Percentiles rank a stretch among this genome's conserved stretches.
These are phyloP conservation scores for Pipistrellus pipistrellus DNA, from an alignment of 2,797 vertebrate genomes.

Conservation along the genomic window DNA sequence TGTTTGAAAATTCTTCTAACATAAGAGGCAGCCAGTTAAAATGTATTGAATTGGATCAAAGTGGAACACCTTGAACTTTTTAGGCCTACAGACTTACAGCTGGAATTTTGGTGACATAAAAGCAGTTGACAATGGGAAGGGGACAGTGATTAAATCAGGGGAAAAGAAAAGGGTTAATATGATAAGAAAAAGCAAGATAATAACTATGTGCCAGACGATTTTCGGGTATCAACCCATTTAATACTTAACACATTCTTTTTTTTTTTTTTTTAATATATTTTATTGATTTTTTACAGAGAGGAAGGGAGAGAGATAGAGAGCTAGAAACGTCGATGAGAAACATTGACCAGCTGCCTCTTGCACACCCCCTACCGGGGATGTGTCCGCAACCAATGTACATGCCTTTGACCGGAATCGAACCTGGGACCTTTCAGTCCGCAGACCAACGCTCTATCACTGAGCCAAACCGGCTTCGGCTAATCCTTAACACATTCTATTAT, in stretches of 20 bases:
- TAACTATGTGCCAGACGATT: not conserved
- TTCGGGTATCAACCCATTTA: not conserved
- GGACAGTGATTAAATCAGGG: not conserved
- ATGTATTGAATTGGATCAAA: slow-evolving; percentile 49
- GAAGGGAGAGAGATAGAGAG: too few species aligned
- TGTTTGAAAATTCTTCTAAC: not conserved
- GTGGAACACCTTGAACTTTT: not conserved
- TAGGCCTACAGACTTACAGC: not conserved
- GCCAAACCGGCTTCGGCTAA: not conserved
- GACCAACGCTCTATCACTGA: too few species aligned
- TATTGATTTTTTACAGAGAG: too few species aligned
- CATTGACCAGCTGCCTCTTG: too few species aligned
- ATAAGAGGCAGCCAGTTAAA: not conserved
- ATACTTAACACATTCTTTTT: not conserved
- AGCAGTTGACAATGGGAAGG: not conserved
- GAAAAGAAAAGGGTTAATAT: not conserved
- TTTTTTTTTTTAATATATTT: too few species aligned
- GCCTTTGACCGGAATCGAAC: too few species aligned
- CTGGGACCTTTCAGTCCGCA: too few species aligned
- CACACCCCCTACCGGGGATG: too few species aligned
- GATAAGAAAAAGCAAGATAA: not conserved
- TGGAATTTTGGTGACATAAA: not conserved
- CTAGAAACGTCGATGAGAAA: too few species aligned
- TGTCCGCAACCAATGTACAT: too few species aligned
- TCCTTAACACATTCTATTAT: not conserved